These are phyloP conservation scores for Ophioninae sp. DNA, from an alignment of 2,888 invertebrate genomes.

Conservation along the genomic window DNA sequence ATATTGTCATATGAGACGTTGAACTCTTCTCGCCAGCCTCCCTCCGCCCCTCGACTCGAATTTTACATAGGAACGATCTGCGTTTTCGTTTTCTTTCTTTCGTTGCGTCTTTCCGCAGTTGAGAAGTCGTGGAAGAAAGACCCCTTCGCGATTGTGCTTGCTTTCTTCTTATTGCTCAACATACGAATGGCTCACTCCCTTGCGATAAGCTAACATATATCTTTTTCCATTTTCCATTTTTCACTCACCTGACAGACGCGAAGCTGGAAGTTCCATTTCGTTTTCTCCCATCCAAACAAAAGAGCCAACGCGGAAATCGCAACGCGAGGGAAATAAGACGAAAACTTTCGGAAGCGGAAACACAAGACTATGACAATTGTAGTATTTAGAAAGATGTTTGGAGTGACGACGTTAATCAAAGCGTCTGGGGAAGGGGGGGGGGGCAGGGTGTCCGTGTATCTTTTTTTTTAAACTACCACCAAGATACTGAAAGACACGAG, in stretches of 20 bases:
- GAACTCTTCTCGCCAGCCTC: conserved; percentile 30
- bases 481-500: conserved; percentile 21
- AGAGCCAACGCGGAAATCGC: conserved; percentile 14
- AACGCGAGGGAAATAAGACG: not conserved
- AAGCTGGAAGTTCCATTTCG: conserved; percentile 41
- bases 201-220: conserved; percentile 5
- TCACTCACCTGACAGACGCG: conserved; percentile 22
- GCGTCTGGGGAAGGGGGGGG: not conserved
- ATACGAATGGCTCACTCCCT: conserved; percentile 13
- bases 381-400: conserved; percentile 40
- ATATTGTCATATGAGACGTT: conserved; percentile 34
- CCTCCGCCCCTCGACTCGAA: not conserved
- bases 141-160: not conserved
- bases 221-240: conserved; percentile 26
- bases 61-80: conserved; percentile 15
- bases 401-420: conserved; percentile 4
- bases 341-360: conserved; percentile 27
- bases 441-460: conserved; percentile 41
- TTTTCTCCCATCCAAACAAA: conserved; percentile 38
- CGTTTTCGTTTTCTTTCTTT: conserved; percentile 16
- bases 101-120: conserved; percentile 25
- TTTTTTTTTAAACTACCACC: conserved; percentile 15
- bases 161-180: conserved; percentile 19
- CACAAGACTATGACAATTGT: conserved; percentile 44
- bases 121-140: not conserved